A percentile compares a stretch with the other conserved stretches of the same genome.
phyloP scores from a whole-genome alignment of 2,113 vertebrate genomes.

The Etia nguti region DNA sequence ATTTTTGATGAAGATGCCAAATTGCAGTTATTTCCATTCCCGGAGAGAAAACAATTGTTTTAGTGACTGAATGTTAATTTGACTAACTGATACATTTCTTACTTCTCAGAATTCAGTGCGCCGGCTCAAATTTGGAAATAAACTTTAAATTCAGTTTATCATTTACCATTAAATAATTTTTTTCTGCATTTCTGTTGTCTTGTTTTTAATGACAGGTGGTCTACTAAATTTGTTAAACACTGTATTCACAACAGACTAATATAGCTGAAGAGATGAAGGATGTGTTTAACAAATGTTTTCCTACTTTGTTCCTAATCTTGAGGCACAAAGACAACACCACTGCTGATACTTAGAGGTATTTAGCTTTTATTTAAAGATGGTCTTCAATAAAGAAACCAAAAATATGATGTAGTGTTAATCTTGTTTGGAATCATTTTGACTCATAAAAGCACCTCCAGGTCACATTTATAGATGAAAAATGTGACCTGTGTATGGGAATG shows the following conservation, averaged over 20 bases:
- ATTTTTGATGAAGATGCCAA: not conserved
- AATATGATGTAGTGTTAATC: not conserved
- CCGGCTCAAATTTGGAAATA: not conserved
- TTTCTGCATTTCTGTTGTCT: not conserved
- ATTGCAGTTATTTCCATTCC: not conserved
- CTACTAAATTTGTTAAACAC: not conserved
- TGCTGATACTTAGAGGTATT: not conserved
- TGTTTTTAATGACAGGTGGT: not conserved
- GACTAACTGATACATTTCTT: not conserved
- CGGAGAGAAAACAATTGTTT: not conserved
- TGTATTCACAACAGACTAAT: not conserved
- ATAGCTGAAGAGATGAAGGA: not conserved
- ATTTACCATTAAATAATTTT: not conserved
- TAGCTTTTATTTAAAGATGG: not conserved
- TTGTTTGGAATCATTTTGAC: not conserved
- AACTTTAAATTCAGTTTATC: not conserved
- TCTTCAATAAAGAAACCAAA: not conserved
- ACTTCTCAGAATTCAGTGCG: not conserved
- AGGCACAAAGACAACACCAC: not conserved
- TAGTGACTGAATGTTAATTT: not conserved
- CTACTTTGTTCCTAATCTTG: not conserved
- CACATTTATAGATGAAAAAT: not conserved
- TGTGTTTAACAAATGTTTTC: not conserved
- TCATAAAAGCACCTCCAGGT: not conserved
- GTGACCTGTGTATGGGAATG: not conserved